phyloP scores from a whole-genome alignment of 1,140 invertebrate genomes.

The Halyomorpha halys region DNA sequence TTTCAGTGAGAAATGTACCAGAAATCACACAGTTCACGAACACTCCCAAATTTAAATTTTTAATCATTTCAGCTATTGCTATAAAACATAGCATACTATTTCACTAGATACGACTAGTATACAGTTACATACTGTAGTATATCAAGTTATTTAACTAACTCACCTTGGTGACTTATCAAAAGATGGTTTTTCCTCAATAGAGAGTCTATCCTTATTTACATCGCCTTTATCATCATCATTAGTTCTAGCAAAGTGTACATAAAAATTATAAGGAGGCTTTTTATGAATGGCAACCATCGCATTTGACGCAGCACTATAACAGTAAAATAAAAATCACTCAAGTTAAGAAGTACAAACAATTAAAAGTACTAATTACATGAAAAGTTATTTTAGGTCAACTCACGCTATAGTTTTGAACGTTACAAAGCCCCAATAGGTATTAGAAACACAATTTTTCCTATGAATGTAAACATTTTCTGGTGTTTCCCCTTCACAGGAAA shows the following conservation, averaged over 20 bases:
- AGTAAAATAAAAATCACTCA: constrained; percentile 1
- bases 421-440: constrained; percentile 5
- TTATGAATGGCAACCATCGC: constrained; percentile 6
- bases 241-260: constrained; percentile 5
- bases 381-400: neutral
- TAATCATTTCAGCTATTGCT: too few species aligned
- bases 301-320: constrained; percentile 9
- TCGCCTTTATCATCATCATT: neutral
- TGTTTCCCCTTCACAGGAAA: neutral
- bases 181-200: too few species aligned
- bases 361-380: neutral
- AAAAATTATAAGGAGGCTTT: constrained; percentile 7
- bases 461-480: neutral
- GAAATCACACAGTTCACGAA: too few species aligned
- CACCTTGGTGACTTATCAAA: too few species aligned
- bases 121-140: too few species aligned
- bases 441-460: neutral
- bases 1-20: too few species aligned
- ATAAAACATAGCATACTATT: too few species aligned
- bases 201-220: too few species aligned
- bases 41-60: too few species aligned
- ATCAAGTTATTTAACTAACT: too few species aligned
- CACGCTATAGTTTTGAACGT: constrained; percentile 9
- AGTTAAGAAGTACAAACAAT: neutral
- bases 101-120: too few species aligned